Percentiles rank a stretch among this genome's conserved stretches.
phyloP scores from a whole-genome alignment of 2,113 vertebrate species.

The Gobius niger region DNA sequence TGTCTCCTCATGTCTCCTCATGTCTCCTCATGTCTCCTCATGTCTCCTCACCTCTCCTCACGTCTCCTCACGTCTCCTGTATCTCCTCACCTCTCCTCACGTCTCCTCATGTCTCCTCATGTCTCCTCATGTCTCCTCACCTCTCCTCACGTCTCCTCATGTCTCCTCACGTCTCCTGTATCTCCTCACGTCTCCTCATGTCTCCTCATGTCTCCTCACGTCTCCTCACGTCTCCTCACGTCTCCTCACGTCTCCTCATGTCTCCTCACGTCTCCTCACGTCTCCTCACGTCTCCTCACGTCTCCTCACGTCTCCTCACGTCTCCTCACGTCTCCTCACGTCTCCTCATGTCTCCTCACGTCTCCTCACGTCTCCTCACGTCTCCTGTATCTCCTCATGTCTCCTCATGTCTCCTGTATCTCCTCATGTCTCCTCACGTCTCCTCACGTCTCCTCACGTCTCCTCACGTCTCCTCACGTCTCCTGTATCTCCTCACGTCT shows the following conservation, averaged over 20 bases:
- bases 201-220: conserved; percentile 37
- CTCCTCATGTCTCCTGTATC: neutral
- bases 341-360: conserved; percentile 37
- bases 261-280: conserved; percentile 36
- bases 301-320: neutral
- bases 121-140: conserved; percentile 35
- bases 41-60: neutral
- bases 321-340: neutral
- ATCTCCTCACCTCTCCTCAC: too few species aligned
- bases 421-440: conserved; percentile 41
- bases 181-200: conserved; percentile 37
- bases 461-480: neutral
- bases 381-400: conserved; percentile 40
- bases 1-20: neutral
- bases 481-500: conserved; percentile 48
- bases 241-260: neutral
- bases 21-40: conserved; percentile 37
- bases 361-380: too few species aligned
- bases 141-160: neutral
- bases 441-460: too few species aligned
- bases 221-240: neutral
- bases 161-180: neutral
- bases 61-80: neutral
- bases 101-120: neutral
- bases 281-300: neutral